These are phyloP conservation scores for Eurytoma adleriae DNA, from an alignment of 2,888 invertebrate species.

Conservation along the genomic window DNA sequence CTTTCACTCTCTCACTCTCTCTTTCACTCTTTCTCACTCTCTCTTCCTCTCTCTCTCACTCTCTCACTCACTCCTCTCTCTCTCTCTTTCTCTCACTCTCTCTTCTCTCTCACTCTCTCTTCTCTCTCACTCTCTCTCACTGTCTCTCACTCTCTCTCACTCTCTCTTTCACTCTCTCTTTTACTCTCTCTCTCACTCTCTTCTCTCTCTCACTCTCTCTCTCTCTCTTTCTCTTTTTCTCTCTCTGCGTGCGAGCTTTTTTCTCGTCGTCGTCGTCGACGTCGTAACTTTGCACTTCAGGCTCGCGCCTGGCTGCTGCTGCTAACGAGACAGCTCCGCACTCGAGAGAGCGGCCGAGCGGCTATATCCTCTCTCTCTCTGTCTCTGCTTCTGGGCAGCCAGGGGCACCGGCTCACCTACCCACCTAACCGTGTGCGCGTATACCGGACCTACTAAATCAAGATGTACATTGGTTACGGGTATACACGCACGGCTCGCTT, in stretches of 20 bases:
- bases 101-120: too few relatives aligned
- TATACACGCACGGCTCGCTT: conserved; percentile 64
- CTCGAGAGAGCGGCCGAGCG: conserved; percentile 63
- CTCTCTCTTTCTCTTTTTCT: too few relatives aligned
- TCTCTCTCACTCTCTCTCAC: too few relatives aligned
- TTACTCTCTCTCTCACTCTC: conserved; percentile 39
- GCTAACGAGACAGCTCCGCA: conserved; percentile 74
- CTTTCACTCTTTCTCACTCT: too few relatives aligned
- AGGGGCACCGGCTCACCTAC: conserved; percentile 41
- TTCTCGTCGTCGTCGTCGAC: conserved; percentile 15
- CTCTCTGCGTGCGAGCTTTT: conserved; percentile 42
- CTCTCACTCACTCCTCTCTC: too few relatives aligned
- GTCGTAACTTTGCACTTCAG: conserved; percentile 43
- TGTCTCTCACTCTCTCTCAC: too few relatives aligned
- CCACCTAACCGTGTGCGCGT: conserved; percentile 57
- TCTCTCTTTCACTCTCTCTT: conserved; percentile 54
- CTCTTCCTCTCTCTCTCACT: too few relatives aligned
- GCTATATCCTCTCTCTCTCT: conserved; percentile 42
- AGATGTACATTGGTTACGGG: conserved; percentile 76
- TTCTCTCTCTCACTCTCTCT: conserved; percentile 16
- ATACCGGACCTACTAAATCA: conserved; percentile 74
- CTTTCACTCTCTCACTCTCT: too few relatives aligned
- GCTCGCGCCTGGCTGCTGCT: conserved; percentile 48
- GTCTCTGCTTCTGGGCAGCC: background rate
- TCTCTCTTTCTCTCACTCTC: too few relatives aligned